Evolutionary conservation across 2,797 vertebrate genomes (phyloP).

Genomic region (Crax fasciolata): DNA sequence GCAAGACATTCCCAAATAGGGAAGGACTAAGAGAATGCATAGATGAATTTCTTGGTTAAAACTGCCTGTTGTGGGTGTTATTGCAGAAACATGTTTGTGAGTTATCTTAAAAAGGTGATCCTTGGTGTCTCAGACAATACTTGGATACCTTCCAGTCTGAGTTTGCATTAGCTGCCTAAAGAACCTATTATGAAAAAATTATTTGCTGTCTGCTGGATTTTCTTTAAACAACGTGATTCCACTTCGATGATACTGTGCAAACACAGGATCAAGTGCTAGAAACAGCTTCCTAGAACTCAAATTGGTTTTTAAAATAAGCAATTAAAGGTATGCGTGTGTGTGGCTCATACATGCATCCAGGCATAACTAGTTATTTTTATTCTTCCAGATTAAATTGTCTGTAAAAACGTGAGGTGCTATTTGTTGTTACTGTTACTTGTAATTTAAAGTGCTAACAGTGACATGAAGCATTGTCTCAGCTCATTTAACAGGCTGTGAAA

Average conservation of each 20-base stretch:
- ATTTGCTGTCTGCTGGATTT: not conserved
- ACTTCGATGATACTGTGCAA: constrained; percentile 19
- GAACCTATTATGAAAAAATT: not conserved
- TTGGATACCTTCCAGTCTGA: not conserved
- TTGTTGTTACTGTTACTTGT: constrained; percentile 39
- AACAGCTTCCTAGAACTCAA: constrained; percentile 33
- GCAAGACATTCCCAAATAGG: not conserved
- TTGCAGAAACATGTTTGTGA: not conserved
- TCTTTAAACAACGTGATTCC: not conserved
- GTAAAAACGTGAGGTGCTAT: constrained; percentile 55
- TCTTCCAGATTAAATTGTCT: constrained; percentile 40
- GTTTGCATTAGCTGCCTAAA: not conserved
- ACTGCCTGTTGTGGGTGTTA: not conserved
- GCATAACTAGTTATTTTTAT: constrained; percentile 50
- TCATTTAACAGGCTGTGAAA: constrained; percentile 38
- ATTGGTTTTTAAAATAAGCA: constrained; percentile 44
- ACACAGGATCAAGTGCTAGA: constrained; percentile 9
- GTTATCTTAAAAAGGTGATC: not conserved
- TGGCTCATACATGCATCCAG: not conserved
- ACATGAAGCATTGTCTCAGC: constrained; percentile 29
- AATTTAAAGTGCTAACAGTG: constrained; percentile 45
- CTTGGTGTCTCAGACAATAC: not conserved
- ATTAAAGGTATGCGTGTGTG: not conserved
- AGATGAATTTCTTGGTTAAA: not conserved
- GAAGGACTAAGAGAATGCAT: not conserved